phyloP scores from a whole-genome alignment of 2,113 vertebrate genomes.

The Psammodynastes pulverulentus region DNA sequence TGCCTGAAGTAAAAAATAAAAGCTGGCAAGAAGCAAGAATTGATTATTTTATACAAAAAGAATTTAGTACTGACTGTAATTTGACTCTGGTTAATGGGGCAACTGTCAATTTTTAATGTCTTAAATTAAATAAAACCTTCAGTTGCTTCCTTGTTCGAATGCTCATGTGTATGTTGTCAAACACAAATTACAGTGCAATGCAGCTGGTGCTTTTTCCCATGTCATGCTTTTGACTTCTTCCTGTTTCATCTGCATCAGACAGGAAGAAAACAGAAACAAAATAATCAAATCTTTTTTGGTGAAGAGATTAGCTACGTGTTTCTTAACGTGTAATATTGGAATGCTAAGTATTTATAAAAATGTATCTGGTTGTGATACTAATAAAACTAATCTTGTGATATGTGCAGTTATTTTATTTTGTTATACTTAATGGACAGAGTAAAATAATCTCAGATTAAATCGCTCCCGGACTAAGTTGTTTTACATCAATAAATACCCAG shows the following conservation, averaged over 20 bases:
- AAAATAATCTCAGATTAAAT: background rate
- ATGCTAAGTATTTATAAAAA: background rate
- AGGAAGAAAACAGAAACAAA: no score
- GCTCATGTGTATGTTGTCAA: background rate
- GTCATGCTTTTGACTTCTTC: background rate
- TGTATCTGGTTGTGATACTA: background rate
- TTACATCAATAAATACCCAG: background rate
- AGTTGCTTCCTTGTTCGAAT: background rate
- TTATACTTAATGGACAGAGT: background rate
- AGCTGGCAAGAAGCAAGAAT: slow-evolving; percentile 9
- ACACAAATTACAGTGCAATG: background rate
- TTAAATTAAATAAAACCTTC: background rate
- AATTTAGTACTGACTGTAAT: background rate
- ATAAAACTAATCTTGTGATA: background rate
- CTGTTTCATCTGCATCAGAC: background rate
- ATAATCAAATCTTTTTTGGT: background rate
- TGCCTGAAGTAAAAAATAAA: slow-evolving; percentile 26
- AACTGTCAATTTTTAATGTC: background rate
- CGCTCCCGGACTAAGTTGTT: background rate
- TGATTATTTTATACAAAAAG: background rate
- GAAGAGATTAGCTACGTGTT: background rate
- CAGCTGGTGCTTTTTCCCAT: background rate
- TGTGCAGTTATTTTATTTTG: background rate
- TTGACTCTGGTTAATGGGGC: background rate
- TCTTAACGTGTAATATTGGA: background rate